Evolutionary conservation across 2,888 invertebrate species (phyloP), one percentile per base, ranked within the genome.

Genomic region (Nipponacmea schrenckii): DNA sequence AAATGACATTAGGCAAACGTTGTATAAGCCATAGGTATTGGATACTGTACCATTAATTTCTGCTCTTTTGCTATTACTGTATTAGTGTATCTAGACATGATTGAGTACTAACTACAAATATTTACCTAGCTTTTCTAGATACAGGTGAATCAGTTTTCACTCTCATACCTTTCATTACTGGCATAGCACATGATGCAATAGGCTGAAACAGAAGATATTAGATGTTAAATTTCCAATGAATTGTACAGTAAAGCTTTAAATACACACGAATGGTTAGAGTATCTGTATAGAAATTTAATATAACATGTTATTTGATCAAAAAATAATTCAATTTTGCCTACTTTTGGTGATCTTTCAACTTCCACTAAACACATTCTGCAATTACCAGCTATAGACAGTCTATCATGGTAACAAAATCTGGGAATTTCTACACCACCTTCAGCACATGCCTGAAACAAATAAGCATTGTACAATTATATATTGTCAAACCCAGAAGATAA

Each of bases 281-380:
- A 31, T 31, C 31, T 31, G 31, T 31, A 31, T 31, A 31, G 31
- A 31, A 3, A 5, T 3, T 3, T 31, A 31, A 2, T 31, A 31
- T 3, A 31, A 31, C 3, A 5, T 31, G 31, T 5, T 31, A 3
- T 31, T 31, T 31, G 3, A 31, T 31, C 31, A 31, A 39, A 10
- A 10, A 39, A 8, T 39, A 8, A 5, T 5, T 39, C 39, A 8
- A 39, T 8, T 39, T 56, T 56, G 15, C 7, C 2, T 70, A 91
- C 92, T 90, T 99, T 97, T 1, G 97, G 94, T 62, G 97, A 96
- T 89, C 96, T 98, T 89, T 99, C 99, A 15, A 99, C 97, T 90
- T 99, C 99, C 0, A 99, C 99, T 44, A 99, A 91, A 90, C 99
- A 99, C 99, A 99, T 99, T 77, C 99, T 93, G 88, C 98, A 99